Conservation (phyloP, 1,140 invertebrate genomes). For the Drosophila triauraria region DNA sequence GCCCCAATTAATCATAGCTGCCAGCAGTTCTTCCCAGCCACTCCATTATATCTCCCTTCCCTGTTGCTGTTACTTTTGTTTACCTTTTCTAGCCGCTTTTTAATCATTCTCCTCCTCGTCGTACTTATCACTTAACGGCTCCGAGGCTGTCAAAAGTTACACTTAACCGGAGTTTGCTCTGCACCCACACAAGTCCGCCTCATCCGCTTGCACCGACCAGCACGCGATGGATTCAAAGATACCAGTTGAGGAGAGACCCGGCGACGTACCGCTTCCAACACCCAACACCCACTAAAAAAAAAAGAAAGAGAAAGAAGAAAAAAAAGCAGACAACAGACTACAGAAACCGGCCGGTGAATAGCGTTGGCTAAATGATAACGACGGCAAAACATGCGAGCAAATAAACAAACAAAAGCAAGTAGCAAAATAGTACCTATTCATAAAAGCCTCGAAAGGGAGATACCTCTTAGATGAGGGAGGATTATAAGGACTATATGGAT, state of each 20-base stretch:
- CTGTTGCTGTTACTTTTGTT: neutral
- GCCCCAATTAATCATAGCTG: constrained; percentile 46
- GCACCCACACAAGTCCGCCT: constrained; percentile 9
- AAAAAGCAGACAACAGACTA: constrained; percentile 23
- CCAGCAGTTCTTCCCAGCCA: constrained; percentile 39
- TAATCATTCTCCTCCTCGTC: constrained; percentile 19
- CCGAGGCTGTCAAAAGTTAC: constrained; percentile 71
- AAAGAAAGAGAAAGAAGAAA: neutral
- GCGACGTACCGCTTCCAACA: constrained; percentile 23
- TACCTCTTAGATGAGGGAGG: constrained; percentile 9
- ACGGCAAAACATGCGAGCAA: constrained; percentile 64
- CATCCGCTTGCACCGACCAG: constrained; percentile 20
- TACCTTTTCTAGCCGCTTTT: constrained; percentile 30
- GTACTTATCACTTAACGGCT: constrained; percentile 63
- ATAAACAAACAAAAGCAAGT: constrained; percentile 59
- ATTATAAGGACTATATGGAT: too few species aligned
- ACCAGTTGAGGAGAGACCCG: constrained; percentile 4
- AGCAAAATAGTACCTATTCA: neutral
- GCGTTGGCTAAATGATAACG: constrained; percentile 69
- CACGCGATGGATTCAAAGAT: constrained; percentile 33
- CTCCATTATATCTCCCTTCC: neutral
- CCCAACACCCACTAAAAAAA: constrained; percentile 4
- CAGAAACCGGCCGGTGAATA: constrained; percentile 68
- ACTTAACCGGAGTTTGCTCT: constrained; percentile 50
- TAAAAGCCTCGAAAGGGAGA: constrained; percentile 4